Conservation (phyloP, 2,113 vertebrate genomes). For the Microtus ochrogaster region DNA sequence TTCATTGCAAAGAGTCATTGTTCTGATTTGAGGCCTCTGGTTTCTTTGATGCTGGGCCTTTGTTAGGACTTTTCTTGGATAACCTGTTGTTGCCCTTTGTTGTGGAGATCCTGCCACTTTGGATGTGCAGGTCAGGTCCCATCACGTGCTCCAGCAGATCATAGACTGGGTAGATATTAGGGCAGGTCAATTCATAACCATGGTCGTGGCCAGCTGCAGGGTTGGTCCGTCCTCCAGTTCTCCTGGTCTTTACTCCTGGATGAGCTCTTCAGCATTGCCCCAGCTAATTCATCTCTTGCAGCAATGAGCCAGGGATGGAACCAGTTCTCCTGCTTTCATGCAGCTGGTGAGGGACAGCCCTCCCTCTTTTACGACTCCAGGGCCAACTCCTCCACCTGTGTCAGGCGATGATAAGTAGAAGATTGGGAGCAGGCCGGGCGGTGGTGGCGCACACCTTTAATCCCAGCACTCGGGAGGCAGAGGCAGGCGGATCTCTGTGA, state of each 20-base stretch:
- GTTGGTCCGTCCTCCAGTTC: background rate
- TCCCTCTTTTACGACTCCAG: background rate
- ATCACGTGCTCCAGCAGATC: background rate
- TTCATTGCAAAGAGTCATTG: background rate
- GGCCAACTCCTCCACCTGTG: background rate
- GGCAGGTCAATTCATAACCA: background rate
- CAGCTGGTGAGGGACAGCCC: background rate
- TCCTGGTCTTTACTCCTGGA: background rate
- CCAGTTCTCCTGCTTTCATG: background rate
- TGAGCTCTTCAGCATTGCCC: background rate
- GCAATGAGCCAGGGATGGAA: background rate
- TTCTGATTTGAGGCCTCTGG: background rate
- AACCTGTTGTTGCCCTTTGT: background rate
- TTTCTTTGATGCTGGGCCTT: background rate
- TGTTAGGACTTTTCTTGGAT: background rate
- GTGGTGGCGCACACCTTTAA: too few species aligned
- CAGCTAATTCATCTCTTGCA: background rate
- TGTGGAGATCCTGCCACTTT: background rate
- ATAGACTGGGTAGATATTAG: background rate
- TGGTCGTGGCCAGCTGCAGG: background rate
- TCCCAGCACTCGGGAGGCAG: too few species aligned
- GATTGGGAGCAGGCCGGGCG: too few species aligned
- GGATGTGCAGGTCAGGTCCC: background rate
- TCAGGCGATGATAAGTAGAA: background rate
- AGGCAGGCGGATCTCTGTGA: too few species aligned